phyloP scores from a whole-genome alignment of 2,113 vertebrate species.

The Tetrao urogallus region DNA sequence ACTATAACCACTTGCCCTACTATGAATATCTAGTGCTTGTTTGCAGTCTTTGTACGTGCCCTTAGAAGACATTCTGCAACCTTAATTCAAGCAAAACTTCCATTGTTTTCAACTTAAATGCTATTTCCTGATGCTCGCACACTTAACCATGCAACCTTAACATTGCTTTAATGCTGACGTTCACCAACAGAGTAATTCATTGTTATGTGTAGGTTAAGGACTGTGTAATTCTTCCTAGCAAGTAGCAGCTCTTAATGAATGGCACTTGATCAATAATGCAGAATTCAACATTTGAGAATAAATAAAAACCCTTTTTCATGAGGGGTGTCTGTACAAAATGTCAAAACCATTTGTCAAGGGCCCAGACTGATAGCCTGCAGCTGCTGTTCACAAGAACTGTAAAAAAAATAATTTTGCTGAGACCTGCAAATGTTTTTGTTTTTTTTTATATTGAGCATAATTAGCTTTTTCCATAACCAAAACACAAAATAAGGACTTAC shows the following conservation, averaged over 20 bases:
- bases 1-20: background rate
- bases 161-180: background rate
- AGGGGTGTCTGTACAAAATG: constrained; percentile 63
- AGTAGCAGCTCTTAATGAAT: constrained; percentile 68
- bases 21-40: background rate
- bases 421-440: background rate
- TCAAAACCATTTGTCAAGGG: constrained; percentile 72
- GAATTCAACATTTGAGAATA: constrained; percentile 70
- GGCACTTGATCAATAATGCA: constrained; percentile 70
- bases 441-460: background rate
- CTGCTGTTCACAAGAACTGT: constrained; percentile 51
- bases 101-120: background rate
- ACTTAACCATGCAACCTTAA: constrained; percentile 13
- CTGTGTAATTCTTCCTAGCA: constrained; percentile 45
- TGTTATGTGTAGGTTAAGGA: background rate
- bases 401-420: constrained; percentile 18
- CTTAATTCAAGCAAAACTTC: constrained; percentile 16
- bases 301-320: constrained; percentile 64
- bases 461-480: constrained; percentile 31
- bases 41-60: background rate
- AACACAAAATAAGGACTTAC: background rate
- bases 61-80: background rate
- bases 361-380: constrained; percentile 54
- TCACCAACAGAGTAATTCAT: constrained; percentile 45
- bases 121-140: constrained; percentile 4